Percentiles rank a stretch among this genome's conserved stretches.
phyloP scores from a whole-genome alignment of 2,113 vertebrate species.

The Mormyrus lacerda region DNA sequence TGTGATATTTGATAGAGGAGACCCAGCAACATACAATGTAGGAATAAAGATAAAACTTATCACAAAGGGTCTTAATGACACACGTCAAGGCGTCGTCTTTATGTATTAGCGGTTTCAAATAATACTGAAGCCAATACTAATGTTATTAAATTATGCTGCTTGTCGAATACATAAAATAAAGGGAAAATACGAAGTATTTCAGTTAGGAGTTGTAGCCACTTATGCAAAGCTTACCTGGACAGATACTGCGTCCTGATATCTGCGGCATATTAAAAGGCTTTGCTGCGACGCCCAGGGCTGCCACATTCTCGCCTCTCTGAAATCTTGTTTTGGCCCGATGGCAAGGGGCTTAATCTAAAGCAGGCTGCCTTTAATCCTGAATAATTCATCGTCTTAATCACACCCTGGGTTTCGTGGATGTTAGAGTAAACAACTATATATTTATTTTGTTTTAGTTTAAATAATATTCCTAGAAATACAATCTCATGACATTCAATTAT shows the following conservation, averaged over 20 bases:
- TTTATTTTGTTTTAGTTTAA: neutral
- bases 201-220: neutral
- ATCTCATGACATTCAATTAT: neutral
- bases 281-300: neutral
- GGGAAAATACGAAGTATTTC: neutral
- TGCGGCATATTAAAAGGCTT: neutral
- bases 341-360: neutral
- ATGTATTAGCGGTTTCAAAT: neutral
- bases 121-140: neutral
- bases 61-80: neutral
- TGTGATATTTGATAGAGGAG: neutral
- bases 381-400: constrained; percentile 1
- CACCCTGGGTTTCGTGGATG: neutral
- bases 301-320: neutral
- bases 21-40: neutral
- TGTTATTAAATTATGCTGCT: neutral
- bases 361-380: neutral
- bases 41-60: neutral
- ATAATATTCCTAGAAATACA: neutral
- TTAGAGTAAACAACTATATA: neutral
- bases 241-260: neutral
- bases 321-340: neutral
- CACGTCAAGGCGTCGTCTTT: neutral
- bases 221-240: neutral
- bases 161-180: neutral